phyloP scores from a whole-genome alignment of 1,140 invertebrate species.

The Heliconius nattereri region DNA sequence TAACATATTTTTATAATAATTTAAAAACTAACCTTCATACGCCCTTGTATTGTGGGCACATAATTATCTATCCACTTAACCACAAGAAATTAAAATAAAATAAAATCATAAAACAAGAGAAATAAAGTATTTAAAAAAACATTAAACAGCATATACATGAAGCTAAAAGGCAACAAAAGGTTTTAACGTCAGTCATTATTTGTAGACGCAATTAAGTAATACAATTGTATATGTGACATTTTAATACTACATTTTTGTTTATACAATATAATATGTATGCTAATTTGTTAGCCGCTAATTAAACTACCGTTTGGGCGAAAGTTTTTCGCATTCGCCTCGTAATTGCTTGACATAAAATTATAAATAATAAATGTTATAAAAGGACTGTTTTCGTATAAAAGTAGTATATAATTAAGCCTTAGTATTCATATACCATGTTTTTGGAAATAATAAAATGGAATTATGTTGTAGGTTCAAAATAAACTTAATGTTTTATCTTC shows the following conservation, averaged over 20 bases:
- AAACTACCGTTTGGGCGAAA: neutral
- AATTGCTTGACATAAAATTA: neutral
- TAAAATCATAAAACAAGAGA: neutral
- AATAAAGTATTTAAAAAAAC: neutral
- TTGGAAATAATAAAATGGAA: no score
- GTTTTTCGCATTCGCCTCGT: neutral
- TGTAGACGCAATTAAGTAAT: neutral
- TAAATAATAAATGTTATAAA: neutral
- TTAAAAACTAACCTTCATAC: no score
- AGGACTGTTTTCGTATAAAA: neutral
- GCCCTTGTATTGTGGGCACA: no score
- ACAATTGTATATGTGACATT: neutral
- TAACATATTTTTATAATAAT: no score
- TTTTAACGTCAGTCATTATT: slow-evolving; percentile 7
- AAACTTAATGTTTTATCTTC: neutral
- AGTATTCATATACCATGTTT: neutral
- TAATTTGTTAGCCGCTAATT: neutral
- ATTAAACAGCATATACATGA: neutral
- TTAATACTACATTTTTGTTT: slow-evolving; percentile 7
- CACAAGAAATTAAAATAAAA: neutral
- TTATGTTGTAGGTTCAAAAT: neutral
- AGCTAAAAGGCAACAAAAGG: neutral
- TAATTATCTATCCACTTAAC: neutral
- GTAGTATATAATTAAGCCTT: neutral
- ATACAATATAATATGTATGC: neutral